Evolutionary conservation across 2,888 invertebrate genomes (phyloP).

Genomic region (Melipona beecheii): DNA sequence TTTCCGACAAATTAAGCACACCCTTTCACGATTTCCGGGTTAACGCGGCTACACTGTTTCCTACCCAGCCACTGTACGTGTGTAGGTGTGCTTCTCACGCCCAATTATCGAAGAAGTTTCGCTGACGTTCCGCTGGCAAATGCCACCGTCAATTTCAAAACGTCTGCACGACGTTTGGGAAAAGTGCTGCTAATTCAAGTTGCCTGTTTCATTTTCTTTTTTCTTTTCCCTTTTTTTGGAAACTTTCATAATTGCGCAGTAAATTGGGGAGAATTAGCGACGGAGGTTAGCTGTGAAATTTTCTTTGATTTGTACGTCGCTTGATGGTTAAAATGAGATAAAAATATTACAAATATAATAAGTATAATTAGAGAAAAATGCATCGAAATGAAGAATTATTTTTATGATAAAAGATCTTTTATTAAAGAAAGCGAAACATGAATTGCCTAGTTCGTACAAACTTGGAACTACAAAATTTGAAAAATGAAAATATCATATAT

Average conservation of each 20-base stretch:
- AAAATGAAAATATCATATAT: too few relatives aligned
- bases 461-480: too few relatives aligned
- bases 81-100: constrained; percentile 24
- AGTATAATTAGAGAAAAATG: too few relatives aligned
- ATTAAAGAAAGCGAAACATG: too few relatives aligned
- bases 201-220: too few relatives aligned
- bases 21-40: constrained; percentile 13
- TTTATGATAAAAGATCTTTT: too few relatives aligned
- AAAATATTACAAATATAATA: too few relatives aligned
- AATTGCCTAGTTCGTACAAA: too few relatives aligned
- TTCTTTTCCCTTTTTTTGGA: not conserved
- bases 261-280: not conserved
- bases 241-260: not conserved
- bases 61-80: not conserved
- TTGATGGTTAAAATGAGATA: too few relatives aligned
- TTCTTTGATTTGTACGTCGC: too few relatives aligned
- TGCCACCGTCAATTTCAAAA: not conserved
- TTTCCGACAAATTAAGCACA: constrained; percentile 53
- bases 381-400: too few relatives aligned
- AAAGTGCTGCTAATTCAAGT: not conserved
- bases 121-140: constrained; percentile 19
- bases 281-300: too few relatives aligned
- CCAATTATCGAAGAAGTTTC: constrained; percentile 42
- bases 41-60: constrained; percentile 9
- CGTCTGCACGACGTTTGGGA: not conserved